Base-by-base conservation (phyloP, 1,140 invertebrate species). In the Eriocheir sinensis region DNA sequence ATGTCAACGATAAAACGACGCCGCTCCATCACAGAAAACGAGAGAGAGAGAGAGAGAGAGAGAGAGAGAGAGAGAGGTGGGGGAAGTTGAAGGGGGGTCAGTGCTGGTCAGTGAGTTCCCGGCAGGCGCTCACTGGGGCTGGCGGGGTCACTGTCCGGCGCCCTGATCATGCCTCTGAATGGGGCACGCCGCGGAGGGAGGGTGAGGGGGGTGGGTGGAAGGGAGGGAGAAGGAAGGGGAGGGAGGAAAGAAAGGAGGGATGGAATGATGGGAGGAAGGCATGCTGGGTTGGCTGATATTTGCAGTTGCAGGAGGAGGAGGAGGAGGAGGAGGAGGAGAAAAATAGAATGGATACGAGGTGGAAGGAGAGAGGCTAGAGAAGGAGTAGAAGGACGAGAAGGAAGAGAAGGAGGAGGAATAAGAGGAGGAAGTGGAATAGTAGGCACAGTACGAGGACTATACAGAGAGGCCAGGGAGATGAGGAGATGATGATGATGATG, bases 41-140 rank as follows among this genome's bases (percentile, higher is more conserved):
- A 21, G 27, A 21, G 4, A 21, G 12, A 21, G 21, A 21, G 12
- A 21, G 60, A 72, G 60, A 72, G 60, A 72, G 60, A 72, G 60
- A 72, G 60, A 72, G 60, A 72, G 60, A 72, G 60, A 72, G 60
- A 72, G 60, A 72, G 60, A 72, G 60, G n/a, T 21, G n/a, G 60
- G n/a, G 60, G 27, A 21, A 60, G 53, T 21, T 9, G 27, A 21
- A 60, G 53, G 27, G 53, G 27, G 60, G 60, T 72, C 60, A 72
- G 60, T 72, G 60, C 60, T 72, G 60, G 60, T 72, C 60, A 72
- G 60, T 72, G 21, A 72, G 60, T n/a, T 21, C 21, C 60, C 60
- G n/a, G n/a, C n/a, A 72, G 27, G 60, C 60, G 27, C 60, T 60
- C 53, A n/a, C 60, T n/a, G 4, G 60, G 60, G 60, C 27, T 72